Conservation (phyloP, 2,797 vertebrate species). For the Sebastiscus tertius region DNA sequence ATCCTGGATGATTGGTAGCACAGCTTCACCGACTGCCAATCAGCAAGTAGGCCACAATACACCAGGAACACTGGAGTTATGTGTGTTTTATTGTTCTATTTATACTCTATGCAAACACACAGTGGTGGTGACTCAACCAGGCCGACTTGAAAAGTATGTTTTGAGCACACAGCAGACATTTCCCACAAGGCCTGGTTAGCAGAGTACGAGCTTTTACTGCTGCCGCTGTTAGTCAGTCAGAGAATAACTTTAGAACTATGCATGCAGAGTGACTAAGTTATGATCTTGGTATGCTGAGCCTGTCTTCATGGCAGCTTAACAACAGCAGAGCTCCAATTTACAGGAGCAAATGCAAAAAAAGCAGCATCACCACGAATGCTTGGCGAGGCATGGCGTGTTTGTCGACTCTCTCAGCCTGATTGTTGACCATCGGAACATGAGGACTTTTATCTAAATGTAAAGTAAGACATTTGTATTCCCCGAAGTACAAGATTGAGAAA, state of each 20-base stretch:
- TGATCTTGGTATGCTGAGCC: constrained; percentile 1
- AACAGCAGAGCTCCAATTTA: not conserved
- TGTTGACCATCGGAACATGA: not conserved
- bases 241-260: constrained; percentile 14
- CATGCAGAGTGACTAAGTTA: not conserved
- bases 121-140: constrained; percentile 72
- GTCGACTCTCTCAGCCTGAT: constrained; percentile 1
- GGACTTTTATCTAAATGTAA: constrained; percentile 34
- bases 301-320: not conserved
- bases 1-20: constrained; percentile 18
- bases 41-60: constrained; percentile 68
- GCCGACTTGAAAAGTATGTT: constrained; percentile 69
- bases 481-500: not conserved
- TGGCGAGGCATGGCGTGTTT: not conserved
- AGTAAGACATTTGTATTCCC: not conserved
- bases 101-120: constrained; percentile 59
- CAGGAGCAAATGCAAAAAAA: not conserved
- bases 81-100: constrained; percentile 61
- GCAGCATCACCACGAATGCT: not conserved
- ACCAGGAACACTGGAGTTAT: constrained; percentile 30
- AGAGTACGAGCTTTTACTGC: constrained; percentile 5
- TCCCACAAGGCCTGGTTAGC: constrained; percentile 57
- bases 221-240: constrained; percentile 4
- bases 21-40: constrained; percentile 35
- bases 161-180: constrained; percentile 44